Evolutionary conservation across 2,113 vertebrate genomes (phyloP).

Genomic region (Haliaeetus leucogaster): DNA sequence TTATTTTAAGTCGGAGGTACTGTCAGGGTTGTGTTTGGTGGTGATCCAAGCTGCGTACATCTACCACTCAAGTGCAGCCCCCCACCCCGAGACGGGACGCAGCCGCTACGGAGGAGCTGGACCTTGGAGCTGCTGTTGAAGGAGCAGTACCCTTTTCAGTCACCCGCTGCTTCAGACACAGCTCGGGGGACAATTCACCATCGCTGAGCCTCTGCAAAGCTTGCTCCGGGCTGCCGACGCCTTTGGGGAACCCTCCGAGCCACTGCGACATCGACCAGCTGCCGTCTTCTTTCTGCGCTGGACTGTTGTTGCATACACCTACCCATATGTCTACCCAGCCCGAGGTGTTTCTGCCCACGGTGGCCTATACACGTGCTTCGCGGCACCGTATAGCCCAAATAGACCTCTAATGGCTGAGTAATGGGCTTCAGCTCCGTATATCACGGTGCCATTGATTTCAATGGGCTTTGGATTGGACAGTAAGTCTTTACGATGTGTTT

Average conservation of each 20-base stretch:
- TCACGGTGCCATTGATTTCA: fast-evolving
- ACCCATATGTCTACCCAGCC: not conserved
- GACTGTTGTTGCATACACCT: fast-evolving
- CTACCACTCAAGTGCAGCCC: not conserved
- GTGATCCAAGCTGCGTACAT: not conserved
- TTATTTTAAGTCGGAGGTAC: not conserved
- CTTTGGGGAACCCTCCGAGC: not conserved
- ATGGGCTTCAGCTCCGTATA: fast-evolving
- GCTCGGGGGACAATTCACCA: not conserved
- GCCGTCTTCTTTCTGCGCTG: fast-evolving
- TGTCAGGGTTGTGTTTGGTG: fast-evolving
- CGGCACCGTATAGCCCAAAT: fast-evolving
- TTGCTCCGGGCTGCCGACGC: fast-evolving
- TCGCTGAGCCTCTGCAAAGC: not conserved
- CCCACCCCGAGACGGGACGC: not conserved
- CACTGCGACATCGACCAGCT: not conserved
- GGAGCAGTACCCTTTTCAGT: not conserved
- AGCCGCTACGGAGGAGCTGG: fast-evolving
- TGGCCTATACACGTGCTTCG: fast-evolving
- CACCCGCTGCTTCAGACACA: fast-evolving
- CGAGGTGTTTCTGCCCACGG: not conserved
- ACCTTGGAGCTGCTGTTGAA: not conserved
- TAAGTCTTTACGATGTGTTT: not conserved
- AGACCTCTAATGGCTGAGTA: not conserved
- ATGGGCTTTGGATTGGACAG: not conserved